Percentiles rank a stretch among this genome's conserved stretches.
phyloP scores from a whole-genome alignment of 2,797 vertebrate genomes.

The Schizopygopsis malacanthus region DNA sequence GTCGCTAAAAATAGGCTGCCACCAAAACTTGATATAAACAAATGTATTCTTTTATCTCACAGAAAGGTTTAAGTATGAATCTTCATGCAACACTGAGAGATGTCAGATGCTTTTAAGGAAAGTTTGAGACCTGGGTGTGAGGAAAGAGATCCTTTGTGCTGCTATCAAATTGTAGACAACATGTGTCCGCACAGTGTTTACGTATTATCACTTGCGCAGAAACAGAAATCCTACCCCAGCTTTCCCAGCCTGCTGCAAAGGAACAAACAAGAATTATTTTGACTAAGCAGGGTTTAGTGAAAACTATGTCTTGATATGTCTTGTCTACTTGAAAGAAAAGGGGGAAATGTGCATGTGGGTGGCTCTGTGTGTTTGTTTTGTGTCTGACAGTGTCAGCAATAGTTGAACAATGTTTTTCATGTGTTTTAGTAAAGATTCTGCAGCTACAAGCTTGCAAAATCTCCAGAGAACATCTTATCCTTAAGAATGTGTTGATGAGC shows the following conservation, averaged over 20 bases:
- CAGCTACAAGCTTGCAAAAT: slow-evolving; percentile 23
- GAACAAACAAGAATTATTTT: slow-evolving; percentile 13
- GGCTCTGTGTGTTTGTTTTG: neutral
- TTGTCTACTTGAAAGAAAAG: neutral
- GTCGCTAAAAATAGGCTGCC: slow-evolving; percentile 44
- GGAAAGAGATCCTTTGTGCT: slow-evolving; percentile 10
- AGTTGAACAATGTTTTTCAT: slow-evolving; percentile 44
- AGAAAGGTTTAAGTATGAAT: slow-evolving; percentile 14
- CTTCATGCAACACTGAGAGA: slow-evolving; percentile 1
- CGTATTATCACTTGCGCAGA: neutral
- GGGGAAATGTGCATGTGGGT: slow-evolving; percentile 17
- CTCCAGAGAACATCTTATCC: slow-evolving; percentile 42
- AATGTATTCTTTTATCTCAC: slow-evolving; percentile 27
- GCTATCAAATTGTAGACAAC: slow-evolving; percentile 1
- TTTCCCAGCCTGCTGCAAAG: neutral
- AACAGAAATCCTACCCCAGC: slow-evolving; percentile 24
- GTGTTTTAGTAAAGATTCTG: slow-evolving; percentile 45
- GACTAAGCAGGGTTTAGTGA: neutral
- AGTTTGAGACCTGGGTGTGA: neutral
- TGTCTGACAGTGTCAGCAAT: slow-evolving; percentile 27
- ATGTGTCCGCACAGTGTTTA: neutral
- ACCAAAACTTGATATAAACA: slow-evolving; percentile 35
- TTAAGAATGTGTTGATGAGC: slow-evolving; percentile 54
- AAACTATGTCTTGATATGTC: slow-evolving; percentile 9
- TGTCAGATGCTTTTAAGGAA: slow-evolving; percentile 15